Conservation (phyloP, 2,888 invertebrate species). For the Temnothorax rugatulus region DNA sequence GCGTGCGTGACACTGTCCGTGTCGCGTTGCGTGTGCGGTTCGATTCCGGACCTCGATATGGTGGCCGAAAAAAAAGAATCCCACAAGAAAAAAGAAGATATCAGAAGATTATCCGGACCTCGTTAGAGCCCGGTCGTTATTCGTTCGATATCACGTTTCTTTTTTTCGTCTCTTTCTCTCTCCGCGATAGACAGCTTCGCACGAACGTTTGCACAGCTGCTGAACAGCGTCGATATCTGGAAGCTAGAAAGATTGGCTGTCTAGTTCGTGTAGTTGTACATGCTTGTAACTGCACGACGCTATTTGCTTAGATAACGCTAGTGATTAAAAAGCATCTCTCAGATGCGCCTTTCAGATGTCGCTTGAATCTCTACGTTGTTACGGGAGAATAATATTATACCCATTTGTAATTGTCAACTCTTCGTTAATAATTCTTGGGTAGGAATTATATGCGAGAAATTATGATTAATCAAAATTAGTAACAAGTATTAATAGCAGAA, state of each 20-base stretch:
- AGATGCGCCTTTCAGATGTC: background rate
- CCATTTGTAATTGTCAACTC: background rate
- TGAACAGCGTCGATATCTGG: conserved; percentile 36
- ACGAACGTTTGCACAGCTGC: conserved; percentile 61
- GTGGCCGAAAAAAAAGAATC: conserved; percentile 42
- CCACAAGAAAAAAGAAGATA: conserved; percentile 20
- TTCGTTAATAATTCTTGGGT: background rate
- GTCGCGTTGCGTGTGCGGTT: conserved; percentile 23
- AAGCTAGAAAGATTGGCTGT: conserved; percentile 2
- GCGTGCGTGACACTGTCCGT: conserved; percentile 40
- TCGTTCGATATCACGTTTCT: conserved; percentile 49
- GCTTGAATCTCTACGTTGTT: background rate
- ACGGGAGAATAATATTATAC: background rate
- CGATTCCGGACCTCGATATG: conserved; percentile 51
- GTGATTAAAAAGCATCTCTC: background rate
- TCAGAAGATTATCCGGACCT: conserved; percentile 56
- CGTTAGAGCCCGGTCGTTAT: conserved; percentile 52
- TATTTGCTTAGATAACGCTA: conserved; percentile 6
- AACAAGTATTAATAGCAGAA: background rate
- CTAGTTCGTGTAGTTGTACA: background rate
- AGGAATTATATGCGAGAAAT: background rate
- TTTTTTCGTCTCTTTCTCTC: background rate
- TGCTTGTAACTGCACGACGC: background rate
- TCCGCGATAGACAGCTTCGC: conserved; percentile 3
- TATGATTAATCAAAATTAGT: background rate